A percentile compares a stretch with the other conserved stretches of the same genome.
These are phyloP conservation scores for Drosophila meridiana DNA, from an alignment of 2,888 invertebrate genomes.

Conservation along the genomic window DNA sequence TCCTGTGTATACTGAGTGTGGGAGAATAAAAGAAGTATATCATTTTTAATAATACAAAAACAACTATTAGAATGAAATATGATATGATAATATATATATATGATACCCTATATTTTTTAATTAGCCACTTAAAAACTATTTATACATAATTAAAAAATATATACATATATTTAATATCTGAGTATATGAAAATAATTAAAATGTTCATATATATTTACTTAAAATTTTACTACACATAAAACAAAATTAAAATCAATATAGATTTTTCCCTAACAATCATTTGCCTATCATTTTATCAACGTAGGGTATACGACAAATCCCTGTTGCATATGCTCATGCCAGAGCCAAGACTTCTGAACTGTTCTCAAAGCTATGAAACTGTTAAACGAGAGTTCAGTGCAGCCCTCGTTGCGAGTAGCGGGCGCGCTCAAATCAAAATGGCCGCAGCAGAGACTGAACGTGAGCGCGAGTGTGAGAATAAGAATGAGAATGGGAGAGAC, in stretches of 20 bases:
- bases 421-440: slow-evolving; percentile 81
- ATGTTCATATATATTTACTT: too few species aligned
- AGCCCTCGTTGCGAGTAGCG: slow-evolving; percentile 50
- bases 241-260: too few species aligned
- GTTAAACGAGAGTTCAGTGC: slow-evolving; percentile 32
- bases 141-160: neutral
- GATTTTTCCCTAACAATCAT: neutral
- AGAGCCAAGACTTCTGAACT: neutral
- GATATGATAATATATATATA: too few species aligned
- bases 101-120: neutral
- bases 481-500: slow-evolving; percentile 28
- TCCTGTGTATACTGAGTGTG: neutral
- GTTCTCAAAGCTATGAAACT: slow-evolving; percentile 41
- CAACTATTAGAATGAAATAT: neutral
- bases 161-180: neutral
- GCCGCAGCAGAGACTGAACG: slow-evolving; percentile 69
- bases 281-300: neutral
- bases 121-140: neutral
- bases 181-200: too few species aligned
- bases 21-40: neutral
- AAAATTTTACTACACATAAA: neutral
- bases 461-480: slow-evolving; percentile 12
- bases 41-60: neutral
- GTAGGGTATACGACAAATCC: slow-evolving; percentile 26
- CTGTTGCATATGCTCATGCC: neutral